These are phyloP conservation scores for Chaetorhynchus papuensis DNA, from an alignment of 2,113 vertebrate species.

Conservation along the genomic window DNA sequence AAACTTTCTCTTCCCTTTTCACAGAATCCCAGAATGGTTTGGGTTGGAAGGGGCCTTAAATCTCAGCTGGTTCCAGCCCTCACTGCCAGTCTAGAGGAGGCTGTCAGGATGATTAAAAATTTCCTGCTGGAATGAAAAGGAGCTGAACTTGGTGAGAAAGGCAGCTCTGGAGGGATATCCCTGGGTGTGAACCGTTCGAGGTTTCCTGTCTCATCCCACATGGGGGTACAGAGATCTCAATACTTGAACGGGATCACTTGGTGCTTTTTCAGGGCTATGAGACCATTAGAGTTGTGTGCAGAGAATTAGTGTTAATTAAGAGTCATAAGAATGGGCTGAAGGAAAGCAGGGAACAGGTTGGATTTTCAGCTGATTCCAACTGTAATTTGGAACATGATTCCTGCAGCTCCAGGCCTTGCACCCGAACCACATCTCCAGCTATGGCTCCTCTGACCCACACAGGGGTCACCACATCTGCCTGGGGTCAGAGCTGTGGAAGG, in stretches of 20 bases:
- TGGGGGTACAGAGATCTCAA: background rate
- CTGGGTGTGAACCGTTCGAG: background rate
- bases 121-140: background rate
- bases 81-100: background rate
- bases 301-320: constrained; percentile 1
- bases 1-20: background rate
- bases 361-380: background rate
- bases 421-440: background rate
- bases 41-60: background rate
- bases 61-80: background rate
- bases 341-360: background rate
- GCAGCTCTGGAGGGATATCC: background rate
- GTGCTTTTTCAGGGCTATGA: background rate
- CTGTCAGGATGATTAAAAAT: background rate
- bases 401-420: background rate
- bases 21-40: background rate
- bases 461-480: background rate
- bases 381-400: background rate
- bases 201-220: background rate
- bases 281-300: background rate
- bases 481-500: background rate
- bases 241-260: background rate
- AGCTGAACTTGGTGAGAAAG: background rate
- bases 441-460: background rate
- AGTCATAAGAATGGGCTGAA: background rate